phyloP scores from a whole-genome alignment of 2,113 vertebrate species.

The Neopipo cinnamomea region DNA sequence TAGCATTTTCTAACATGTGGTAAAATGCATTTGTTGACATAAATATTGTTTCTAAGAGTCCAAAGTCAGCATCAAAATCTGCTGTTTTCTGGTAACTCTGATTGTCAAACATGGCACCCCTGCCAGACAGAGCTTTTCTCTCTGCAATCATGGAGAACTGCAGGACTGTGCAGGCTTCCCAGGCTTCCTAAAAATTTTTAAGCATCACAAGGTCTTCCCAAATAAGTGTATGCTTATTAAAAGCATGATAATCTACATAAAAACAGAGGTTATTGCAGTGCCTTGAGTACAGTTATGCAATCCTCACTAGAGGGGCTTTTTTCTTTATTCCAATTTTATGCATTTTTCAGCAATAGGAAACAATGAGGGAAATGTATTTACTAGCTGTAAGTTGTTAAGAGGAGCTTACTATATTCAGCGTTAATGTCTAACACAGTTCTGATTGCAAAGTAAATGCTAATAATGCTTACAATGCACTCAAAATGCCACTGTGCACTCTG shows the following conservation, averaged over 20 bases:
- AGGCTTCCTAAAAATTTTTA: not conserved
- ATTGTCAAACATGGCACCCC: not conserved
- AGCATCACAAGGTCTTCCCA: not conserved
- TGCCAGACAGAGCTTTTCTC: not conserved
- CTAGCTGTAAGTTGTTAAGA: not conserved
- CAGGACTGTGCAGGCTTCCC: not conserved
- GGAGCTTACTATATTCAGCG: not conserved
- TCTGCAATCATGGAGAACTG: not conserved
- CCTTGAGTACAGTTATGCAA: not conserved
- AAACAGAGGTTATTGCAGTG: not conserved
- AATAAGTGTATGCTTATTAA: not conserved
- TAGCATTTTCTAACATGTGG: not conserved
- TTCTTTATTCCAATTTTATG: not conserved
- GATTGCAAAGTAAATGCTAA: not conserved
- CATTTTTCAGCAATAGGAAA: not conserved
- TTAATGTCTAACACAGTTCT: not conserved
- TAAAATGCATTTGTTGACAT: not conserved
- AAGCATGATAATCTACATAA: not conserved
- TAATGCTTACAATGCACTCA: not conserved
- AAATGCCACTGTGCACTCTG: not conserved
- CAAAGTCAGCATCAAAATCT: not conserved
- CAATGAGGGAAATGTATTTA: not conserved
- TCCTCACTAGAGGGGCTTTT: not conserved
- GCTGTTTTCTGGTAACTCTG: not conserved
- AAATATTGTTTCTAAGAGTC: not conserved